A percentile compares a stretch with the other conserved stretches of the same genome.
Conservation (phyloP, 2,888 invertebrate genomes). For the Rambutsinella grinnellia region DNA sequence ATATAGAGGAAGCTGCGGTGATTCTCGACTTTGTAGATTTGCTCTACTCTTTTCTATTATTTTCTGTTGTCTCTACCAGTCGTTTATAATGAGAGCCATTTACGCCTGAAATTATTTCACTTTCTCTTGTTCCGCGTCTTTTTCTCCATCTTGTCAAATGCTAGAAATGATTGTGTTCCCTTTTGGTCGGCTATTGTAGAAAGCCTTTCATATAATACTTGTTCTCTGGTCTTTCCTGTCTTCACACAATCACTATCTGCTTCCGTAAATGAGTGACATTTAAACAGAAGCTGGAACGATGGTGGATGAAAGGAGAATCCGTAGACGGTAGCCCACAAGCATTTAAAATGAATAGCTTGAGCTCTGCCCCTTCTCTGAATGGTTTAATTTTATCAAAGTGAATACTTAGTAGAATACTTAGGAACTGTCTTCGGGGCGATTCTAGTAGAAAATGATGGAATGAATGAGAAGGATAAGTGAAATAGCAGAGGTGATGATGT, state of each 20-base stretch:
- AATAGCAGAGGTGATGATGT: neutral
- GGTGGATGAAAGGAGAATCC: neutral
- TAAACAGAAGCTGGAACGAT: slow-evolving; percentile 6
- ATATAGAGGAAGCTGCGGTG: neutral
- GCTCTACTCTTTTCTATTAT: neutral
- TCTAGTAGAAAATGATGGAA: neutral
- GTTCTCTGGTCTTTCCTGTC: neutral
- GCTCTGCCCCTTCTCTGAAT: neutral
- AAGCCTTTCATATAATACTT: neutral
- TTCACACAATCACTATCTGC: neutral
- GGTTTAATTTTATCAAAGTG: neutral
- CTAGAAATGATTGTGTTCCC: neutral
- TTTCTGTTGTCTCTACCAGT: neutral
- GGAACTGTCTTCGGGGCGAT: neutral
- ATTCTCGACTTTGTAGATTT: too few relatives aligned
- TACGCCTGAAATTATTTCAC: slow-evolving; percentile 39
- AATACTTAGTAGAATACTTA: neutral
- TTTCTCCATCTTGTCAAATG: slow-evolving; percentile 3
- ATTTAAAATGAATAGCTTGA: too few relatives aligned
- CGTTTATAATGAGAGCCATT: slow-evolving; percentile 41
- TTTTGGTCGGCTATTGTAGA: neutral
- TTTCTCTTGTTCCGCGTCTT: too few relatives aligned
- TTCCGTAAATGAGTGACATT: slow-evolving; percentile 19
- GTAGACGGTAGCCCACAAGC: neutral
- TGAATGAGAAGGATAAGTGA: neutral